Conservation (phyloP, 2,888 invertebrate genomes). For the Pachydiplax longipennis region DNA sequence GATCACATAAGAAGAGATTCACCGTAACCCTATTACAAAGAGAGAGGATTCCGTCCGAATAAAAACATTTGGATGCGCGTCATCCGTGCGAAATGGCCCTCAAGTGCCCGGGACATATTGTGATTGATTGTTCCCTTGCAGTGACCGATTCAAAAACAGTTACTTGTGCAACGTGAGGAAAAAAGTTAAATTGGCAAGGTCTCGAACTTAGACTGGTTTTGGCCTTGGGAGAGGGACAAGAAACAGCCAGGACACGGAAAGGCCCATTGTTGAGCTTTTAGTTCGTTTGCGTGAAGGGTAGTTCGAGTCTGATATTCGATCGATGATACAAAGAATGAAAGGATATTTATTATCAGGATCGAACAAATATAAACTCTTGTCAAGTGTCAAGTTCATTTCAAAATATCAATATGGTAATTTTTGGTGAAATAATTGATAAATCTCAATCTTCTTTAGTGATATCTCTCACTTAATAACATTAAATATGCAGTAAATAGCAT, state of each 20-base stretch:
- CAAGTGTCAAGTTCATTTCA: no score
- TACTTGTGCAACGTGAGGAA: neutral
- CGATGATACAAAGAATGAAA: no score
- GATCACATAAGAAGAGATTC: neutral
- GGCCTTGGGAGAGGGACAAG: neutral
- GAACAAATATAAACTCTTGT: no score
- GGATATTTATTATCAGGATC: no score
- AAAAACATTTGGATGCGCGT: neutral
- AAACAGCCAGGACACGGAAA: neutral
- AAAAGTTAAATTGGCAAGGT: neutral
- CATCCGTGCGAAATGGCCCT: neutral
- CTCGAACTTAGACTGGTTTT: neutral
- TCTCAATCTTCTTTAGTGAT: no score
- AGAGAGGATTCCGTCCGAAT: neutral
- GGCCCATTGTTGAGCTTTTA: no score
- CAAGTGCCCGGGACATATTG: neutral
- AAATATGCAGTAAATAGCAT: no score
- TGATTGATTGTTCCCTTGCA: neutral
- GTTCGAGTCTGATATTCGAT: no score
- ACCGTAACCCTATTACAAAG: constrained; percentile 17
- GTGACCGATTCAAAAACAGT: neutral
- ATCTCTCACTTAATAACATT: no score
- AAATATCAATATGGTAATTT: no score
- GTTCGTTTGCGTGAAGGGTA: no score
- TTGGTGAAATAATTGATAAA: no score